Evolutionary conservation across 2,888 invertebrate species (phyloP).

Genomic region (Ichneumoninae sp.): DNA sequence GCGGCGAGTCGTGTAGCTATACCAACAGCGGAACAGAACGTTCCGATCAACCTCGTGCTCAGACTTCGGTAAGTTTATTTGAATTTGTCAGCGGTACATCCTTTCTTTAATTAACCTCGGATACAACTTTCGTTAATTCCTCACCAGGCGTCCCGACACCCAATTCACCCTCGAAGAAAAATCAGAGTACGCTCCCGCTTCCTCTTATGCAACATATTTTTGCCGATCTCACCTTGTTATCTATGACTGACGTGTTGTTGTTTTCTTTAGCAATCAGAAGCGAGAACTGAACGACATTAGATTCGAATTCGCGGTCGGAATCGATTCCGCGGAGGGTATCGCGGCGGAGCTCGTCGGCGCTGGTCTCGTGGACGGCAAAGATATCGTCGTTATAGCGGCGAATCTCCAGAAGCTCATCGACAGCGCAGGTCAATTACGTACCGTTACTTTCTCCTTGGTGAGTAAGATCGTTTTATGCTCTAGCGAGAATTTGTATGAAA

Average conservation of each 20-base stretch:
- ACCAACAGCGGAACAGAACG: conserved; percentile 79
- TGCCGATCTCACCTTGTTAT: conserved; percentile 2
- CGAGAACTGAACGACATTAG: conserved; percentile 98
- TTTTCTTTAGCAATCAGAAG: conserved; percentile 90
- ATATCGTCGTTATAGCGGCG: conserved; percentile 95
- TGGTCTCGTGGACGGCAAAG: conserved; percentile 95
- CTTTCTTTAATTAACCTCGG: not conserved
- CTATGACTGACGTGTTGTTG: conserved; percentile 38
- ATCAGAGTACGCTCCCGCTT: conserved; percentile 71
- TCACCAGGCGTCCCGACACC: conserved; percentile 76
- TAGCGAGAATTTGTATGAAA: not conserved
- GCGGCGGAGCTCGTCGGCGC: conserved; percentile 97
- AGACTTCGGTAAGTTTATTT: conserved; percentile 90
- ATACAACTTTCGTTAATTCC: conserved; percentile 40
- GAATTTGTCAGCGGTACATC: not conserved
- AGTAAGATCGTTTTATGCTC: conserved; percentile 74
- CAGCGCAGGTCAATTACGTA: conserved; percentile 88
- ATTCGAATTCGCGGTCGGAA: conserved; percentile 97
- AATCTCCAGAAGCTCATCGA: conserved; percentile 97
- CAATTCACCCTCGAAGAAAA: conserved; percentile 75
- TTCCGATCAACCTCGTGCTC: conserved; percentile 92
- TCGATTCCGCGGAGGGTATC: conserved; percentile 96
- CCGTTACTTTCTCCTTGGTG: conserved; percentile 95
- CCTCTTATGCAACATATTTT: conserved; percentile 21
- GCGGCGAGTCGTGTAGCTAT: conserved; percentile 77